These are phyloP conservation scores for Heliconius hortense DNA, from an alignment of 2,888 invertebrate genomes.

Conservation along the genomic window DNA sequence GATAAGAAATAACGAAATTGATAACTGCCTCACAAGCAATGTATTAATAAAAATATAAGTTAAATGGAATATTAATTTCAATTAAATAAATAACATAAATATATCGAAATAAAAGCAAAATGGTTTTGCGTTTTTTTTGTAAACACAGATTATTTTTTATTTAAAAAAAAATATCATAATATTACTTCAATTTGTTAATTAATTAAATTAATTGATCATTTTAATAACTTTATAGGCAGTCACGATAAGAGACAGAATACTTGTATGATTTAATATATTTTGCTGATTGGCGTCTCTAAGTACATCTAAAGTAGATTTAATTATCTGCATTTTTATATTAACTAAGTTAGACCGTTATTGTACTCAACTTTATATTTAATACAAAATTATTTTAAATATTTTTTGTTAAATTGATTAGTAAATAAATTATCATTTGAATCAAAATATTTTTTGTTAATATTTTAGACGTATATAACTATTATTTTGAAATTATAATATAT, in stretches of 20 bases:
- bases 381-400: too few relatives aligned
- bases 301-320: not conserved
- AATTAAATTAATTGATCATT: not conserved
- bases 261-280: not conserved
- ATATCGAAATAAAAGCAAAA: not conserved
- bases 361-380: not conserved
- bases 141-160: not conserved
- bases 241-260: not conserved
- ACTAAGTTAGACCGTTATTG: not conserved
- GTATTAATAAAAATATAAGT: constrained; percentile 11
- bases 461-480: too few relatives aligned
- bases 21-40: constrained; percentile 18
- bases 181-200: not conserved
- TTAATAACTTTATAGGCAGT: not conserved
- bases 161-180: not conserved
- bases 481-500: too few relatives aligned
- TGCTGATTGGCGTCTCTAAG: not conserved
- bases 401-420: too few relatives aligned
- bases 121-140: not conserved
- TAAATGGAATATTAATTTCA: not conserved
- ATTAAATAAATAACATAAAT: not conserved
- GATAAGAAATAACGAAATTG: not conserved
- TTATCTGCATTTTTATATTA: not conserved
- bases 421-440: too few relatives aligned
- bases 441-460: too few relatives aligned